Conservation (phyloP, 2,888 invertebrate genomes). For the Augochlorella aurata region DNA sequence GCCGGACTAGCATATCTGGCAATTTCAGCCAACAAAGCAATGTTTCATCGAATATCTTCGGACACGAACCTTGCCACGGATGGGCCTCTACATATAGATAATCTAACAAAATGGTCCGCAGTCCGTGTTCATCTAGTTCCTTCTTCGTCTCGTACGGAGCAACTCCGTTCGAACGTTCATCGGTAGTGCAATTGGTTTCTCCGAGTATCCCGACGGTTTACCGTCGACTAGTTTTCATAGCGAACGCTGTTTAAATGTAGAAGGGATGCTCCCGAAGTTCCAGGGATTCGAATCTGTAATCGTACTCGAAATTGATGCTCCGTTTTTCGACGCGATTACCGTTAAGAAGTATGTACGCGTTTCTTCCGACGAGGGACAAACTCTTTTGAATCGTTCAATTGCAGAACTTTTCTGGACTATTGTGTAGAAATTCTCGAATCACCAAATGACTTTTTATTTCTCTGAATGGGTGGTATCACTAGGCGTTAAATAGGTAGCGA, state of each 20-base stretch:
- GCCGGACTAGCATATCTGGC: no score
- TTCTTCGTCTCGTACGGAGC: constrained; percentile 26
- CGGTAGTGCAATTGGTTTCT: background rate
- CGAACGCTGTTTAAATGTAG: background rate
- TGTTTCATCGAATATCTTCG: background rate
- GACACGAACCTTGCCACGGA: constrained; percentile 9
- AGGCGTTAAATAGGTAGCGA: background rate
- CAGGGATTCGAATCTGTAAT: background rate
- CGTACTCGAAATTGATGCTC: background rate
- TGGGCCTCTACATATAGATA: constrained; percentile 37
- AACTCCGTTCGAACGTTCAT: constrained; percentile 13
- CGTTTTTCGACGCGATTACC: background rate
- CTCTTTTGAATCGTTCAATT: background rate
- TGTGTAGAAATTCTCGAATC: background rate
- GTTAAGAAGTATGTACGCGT: background rate
- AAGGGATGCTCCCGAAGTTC: background rate
- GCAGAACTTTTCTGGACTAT: background rate
- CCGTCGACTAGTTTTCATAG: background rate
- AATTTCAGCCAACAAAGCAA: background rate
- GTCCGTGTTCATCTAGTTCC: constrained; percentile 50
- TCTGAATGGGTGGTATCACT: background rate
- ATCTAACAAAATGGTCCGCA: constrained; percentile 48
- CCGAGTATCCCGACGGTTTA: background rate
- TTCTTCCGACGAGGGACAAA: background rate
- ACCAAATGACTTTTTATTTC: background rate